Evolutionary conservation across 1,140 invertebrate species (phyloP).

Genomic region (Pissodes strobi): DNA sequence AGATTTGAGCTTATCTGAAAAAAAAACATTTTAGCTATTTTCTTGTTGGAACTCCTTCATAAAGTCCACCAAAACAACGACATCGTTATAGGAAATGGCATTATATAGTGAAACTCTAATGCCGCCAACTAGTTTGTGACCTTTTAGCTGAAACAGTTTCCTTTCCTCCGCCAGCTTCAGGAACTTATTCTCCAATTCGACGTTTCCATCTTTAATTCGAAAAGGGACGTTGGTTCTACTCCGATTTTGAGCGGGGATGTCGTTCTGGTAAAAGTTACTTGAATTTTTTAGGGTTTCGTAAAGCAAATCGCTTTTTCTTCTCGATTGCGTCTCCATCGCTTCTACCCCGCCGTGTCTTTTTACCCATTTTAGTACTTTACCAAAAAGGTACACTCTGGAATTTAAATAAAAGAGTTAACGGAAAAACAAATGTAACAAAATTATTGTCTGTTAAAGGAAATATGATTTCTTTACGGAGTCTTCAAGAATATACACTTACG

Average conservation of each 20-base stretch:
- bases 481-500: conserved; percentile 65
- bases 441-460: too few species aligned
- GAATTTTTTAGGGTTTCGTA: conserved; percentile 87
- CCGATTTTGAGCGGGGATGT: conserved; percentile 62
- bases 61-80: conserved; percentile 72
- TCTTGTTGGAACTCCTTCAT: conserved; percentile 78
- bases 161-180: conserved; percentile 74
- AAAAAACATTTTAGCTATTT: conserved; percentile 1
- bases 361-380: conserved; percentile 90
- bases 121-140: conserved; percentile 92
- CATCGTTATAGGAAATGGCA: conserved; percentile 83
- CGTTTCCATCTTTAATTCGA: conserved; percentile 76
- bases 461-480: not conserved
- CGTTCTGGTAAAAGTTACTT: conserved; percentile 85
- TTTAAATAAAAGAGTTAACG: not conserved
- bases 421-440: too few species aligned
- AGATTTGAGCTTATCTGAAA: too few species aligned
- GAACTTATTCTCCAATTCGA: conserved; percentile 85
- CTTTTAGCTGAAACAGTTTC: conserved; percentile 88
- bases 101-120: conserved; percentile 95
- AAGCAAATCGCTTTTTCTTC: conserved; percentile 76
- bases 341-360: conserved; percentile 80
- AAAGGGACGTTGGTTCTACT: conserved; percentile 94
- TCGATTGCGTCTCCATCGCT: conserved; percentile 73
- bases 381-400: conserved; percentile 89